A percentile compares a stretch with the other conserved stretches of the same genome.
phyloP scores from a whole-genome alignment of 2,113 vertebrate genomes.

The Hypomesus transpacificus region DNA sequence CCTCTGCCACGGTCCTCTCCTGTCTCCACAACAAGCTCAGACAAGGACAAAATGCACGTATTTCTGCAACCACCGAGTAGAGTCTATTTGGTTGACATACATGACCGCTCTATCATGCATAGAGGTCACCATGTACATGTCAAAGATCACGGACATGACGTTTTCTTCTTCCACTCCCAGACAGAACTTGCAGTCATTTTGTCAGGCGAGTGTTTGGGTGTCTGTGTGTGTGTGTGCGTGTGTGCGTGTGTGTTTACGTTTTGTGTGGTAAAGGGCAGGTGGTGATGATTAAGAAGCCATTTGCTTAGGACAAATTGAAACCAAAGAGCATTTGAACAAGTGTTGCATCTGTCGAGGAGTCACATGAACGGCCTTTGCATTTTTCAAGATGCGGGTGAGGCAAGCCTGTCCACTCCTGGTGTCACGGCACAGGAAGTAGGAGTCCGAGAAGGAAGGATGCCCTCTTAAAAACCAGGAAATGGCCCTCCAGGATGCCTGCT shows the following conservation, averaged over 20 bases:
- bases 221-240: background rate
- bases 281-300: slow-evolving; percentile 42
- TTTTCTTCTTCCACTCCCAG: slow-evolving; percentile 2
- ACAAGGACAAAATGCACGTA: slow-evolving; percentile 23
- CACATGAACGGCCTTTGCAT: slow-evolving; percentile 30
- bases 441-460: slow-evolving; percentile 60
- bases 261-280: slow-evolving; percentile 31
- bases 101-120: too few relatives aligned
- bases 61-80: too few relatives aligned
- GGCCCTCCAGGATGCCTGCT: slow-evolving; percentile 63
- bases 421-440: slow-evolving; percentile 59
- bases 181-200: background rate
- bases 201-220: too few relatives aligned
- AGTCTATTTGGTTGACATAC: too few relatives aligned
- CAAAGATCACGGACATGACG: slow-evolving; percentile 26
- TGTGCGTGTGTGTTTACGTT: background rate
- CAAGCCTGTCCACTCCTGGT: slow-evolving; percentile 43
- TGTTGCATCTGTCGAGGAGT: slow-evolving; percentile 8
- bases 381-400: slow-evolving; percentile 35
- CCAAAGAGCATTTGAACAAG: slow-evolving; percentile 18
- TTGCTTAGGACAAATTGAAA: slow-evolving; percentile 47
- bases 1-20: too few relatives aligned
- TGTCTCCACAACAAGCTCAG: slow-evolving; percentile 5
- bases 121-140: too few relatives aligned
- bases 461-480: slow-evolving; percentile 69